phyloP scores from a whole-genome alignment of 2,113 vertebrate species.

The Anseranas semipalmata region DNA sequence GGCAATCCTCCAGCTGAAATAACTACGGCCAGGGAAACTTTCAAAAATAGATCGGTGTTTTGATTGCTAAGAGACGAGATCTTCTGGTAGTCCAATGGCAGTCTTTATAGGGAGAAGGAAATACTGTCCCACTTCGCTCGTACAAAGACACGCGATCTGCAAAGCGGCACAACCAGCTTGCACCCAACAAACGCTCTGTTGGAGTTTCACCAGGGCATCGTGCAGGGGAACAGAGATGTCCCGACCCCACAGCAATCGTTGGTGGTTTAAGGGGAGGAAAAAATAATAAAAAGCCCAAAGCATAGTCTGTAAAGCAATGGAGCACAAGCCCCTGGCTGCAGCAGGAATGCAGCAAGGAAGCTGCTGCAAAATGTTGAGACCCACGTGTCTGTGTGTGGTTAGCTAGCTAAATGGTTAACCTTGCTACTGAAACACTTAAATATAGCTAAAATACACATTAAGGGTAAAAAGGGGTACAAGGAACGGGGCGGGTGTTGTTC shows the following conservation, averaged over 20 bases:
- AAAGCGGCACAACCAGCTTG: background rate
- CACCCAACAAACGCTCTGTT: background rate
- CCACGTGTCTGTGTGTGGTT: background rate
- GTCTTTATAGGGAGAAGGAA: background rate
- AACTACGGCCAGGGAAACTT: background rate
- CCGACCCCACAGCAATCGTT: background rate
- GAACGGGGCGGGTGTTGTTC: background rate
- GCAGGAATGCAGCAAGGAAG: background rate
- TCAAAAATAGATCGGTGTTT: background rate
- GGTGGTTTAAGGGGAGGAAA: background rate
- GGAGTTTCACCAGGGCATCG: rapidly evolving
- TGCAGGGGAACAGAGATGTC: background rate
- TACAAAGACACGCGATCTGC: background rate
- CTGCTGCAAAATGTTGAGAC: background rate
- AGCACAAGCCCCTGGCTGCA: background rate
- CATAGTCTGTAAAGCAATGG: background rate
- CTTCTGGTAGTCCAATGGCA: background rate
- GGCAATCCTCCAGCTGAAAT: background rate
- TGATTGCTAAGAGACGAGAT: background rate
- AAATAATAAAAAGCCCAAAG: background rate
- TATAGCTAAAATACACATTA: background rate
- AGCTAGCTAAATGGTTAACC: background rate
- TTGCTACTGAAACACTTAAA: background rate
- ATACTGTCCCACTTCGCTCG: background rate
- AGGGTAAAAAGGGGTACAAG: background rate